Percentiles rank a stretch among this genome's conserved stretches.
Evolutionary conservation across 2,113 vertebrate species (phyloP).

Genomic region (Rhizomys pruinosus): DNA sequence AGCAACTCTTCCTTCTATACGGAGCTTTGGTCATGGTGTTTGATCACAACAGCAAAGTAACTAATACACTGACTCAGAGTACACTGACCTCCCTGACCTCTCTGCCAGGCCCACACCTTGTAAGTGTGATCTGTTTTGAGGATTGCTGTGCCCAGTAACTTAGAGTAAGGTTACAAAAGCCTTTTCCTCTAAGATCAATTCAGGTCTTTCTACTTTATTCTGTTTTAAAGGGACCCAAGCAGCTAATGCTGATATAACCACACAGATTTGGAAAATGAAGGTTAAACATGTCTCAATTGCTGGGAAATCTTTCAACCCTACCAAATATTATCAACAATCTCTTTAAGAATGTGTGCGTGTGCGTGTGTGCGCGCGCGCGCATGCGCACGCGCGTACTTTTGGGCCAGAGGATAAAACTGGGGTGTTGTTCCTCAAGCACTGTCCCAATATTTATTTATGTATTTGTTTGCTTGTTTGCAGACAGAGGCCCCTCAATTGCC

Average conservation of each 20-base stretch:
- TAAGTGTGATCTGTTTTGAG: neutral
- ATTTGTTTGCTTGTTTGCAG: no score
- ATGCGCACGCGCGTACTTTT: no score
- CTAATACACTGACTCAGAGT: neutral
- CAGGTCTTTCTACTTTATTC: neutral
- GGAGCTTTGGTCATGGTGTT: no score
- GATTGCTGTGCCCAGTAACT: neutral
- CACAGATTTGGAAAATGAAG: neutral
- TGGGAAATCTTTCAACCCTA: slow-evolving; percentile 3
- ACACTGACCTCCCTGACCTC: neutral
- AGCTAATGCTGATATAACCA: neutral
- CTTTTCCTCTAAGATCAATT: slow-evolving; percentile 14
- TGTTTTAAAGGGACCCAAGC: neutral
- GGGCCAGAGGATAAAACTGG: neutral
- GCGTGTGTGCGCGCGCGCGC: neutral
- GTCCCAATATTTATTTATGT: neutral
- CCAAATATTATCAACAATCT: neutral
- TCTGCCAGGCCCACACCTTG: neutral
- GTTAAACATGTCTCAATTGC: neutral
- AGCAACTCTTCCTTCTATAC: no score
- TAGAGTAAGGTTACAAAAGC: neutral
- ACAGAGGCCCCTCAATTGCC: neutral
- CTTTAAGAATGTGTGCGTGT: neutral
- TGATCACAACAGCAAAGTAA: no score
- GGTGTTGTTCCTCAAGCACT: neutral